phyloP scores from a whole-genome alignment of 2,797 vertebrate genomes.

The Bryconaethiops microstoma region DNA sequence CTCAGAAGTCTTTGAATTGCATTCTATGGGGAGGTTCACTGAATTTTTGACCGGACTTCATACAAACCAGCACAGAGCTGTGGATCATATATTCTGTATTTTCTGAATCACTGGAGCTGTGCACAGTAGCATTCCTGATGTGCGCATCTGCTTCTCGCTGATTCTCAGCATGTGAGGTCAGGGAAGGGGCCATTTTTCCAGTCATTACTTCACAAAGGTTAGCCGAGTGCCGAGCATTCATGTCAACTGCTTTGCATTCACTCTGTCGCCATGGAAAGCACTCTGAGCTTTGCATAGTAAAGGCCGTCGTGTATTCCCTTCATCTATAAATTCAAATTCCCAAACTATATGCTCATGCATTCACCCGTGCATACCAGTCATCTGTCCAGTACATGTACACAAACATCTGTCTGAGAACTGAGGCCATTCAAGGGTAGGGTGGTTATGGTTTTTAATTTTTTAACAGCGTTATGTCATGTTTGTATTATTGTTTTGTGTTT shows the following conservation, averaged over 20 bases:
- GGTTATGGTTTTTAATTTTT: too few species aligned
- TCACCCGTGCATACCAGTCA: neutral
- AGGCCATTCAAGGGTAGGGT: too few species aligned
- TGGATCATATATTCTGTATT: constrained; percentile 48
- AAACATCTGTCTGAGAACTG: too few species aligned
- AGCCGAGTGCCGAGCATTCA: neutral
- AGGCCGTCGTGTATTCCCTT: neutral
- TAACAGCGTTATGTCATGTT: too few species aligned
- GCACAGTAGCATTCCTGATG: constrained; percentile 40
- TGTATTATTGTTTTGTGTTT: too few species aligned
- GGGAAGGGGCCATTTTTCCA: constrained; percentile 20
- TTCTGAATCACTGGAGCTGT: constrained; percentile 48
- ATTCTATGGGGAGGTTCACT: constrained; percentile 29
- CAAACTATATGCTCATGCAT: neutral
- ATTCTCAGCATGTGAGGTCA: neutral
- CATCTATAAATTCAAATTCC: constrained; percentile 13
- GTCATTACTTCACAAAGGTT: neutral
- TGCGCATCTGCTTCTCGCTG: constrained; percentile 39
- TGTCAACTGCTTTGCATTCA: neutral
- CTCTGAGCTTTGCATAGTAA: neutral
- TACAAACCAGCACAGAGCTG: constrained; percentile 21
- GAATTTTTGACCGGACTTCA: constrained; percentile 35
- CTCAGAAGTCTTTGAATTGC: constrained; percentile 23
- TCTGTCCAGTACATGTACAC: neutral
- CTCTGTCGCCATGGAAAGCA: neutral